Percentiles rank a stretch among this genome's conserved stretches.
Conservation (phyloP, 2,113 vertebrate species). For the Piprites chloris region DNA sequence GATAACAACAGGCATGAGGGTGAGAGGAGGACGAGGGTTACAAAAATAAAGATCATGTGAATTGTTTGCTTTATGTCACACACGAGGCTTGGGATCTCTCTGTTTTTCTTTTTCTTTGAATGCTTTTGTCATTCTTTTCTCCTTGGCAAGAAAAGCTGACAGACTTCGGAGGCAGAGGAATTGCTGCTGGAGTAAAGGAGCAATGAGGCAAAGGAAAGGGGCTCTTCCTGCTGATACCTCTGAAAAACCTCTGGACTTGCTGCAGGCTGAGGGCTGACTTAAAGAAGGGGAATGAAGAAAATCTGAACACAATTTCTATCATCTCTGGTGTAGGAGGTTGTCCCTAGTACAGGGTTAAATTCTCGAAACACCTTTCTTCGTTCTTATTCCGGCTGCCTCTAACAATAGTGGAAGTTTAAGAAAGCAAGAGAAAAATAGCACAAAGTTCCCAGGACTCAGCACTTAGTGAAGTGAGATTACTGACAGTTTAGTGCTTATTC, state of each 20-base stretch:
- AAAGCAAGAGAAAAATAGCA: background rate
- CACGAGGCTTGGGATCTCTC: slow-evolving; percentile 37
- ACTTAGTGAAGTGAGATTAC: background rate
- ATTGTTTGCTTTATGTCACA: slow-evolving; percentile 64
- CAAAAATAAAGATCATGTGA: slow-evolving; percentile 64
- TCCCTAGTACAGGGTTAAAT: background rate
- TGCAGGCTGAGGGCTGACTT: background rate
- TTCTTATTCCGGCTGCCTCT: background rate
- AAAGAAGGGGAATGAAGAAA: background rate
- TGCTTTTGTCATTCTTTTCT: slow-evolving; percentile 44
- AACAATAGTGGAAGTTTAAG: background rate
- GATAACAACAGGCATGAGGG: slow-evolving; percentile 62
- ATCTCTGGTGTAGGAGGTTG: background rate
- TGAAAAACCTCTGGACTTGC: background rate
- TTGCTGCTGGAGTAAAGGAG: background rate
- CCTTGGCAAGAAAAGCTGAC: slow-evolving; percentile 14
- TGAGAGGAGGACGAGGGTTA: slow-evolving; percentile 62
- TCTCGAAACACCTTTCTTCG: background rate
- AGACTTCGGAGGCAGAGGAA: background rate
- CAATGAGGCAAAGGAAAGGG: background rate
- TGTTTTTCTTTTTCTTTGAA: slow-evolving; percentile 41
- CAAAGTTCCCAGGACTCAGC: background rate
- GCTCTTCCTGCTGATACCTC: background rate
- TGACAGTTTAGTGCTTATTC: background rate
- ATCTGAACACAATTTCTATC: background rate